Conservation (phyloP, 2,113 vertebrate species). For the Eublepharis macularius region DNA sequence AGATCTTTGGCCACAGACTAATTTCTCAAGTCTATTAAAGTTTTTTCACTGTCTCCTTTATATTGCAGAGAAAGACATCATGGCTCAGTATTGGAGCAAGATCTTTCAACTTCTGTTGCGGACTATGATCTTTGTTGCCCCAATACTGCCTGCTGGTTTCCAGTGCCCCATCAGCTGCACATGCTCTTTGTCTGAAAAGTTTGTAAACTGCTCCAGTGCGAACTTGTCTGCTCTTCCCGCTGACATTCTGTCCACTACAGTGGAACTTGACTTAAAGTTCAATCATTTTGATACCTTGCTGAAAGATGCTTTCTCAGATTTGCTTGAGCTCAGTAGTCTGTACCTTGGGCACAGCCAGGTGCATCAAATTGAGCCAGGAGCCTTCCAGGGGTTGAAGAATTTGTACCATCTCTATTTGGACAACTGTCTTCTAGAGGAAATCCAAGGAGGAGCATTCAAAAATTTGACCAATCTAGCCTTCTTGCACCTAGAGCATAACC, state of each 20-base stretch:
- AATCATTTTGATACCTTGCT: background rate
- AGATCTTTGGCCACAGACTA: no score
- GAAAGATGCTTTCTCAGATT: background rate
- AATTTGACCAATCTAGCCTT: conserved; percentile 25
- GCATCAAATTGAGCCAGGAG: fast-evolving
- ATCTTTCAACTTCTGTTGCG: background rate
- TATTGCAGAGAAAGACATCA: background rate
- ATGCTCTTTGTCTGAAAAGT: background rate
- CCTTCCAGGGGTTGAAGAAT: background rate
- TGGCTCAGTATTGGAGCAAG: background rate
- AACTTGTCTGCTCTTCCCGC: conserved; percentile 6
- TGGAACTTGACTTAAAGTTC: background rate
- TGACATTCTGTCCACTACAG: background rate
- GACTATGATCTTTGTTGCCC: background rate
- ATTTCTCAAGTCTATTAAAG: background rate
- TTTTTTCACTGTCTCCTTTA: background rate
- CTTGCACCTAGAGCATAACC: conserved; percentile 42
- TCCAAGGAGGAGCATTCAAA: conserved; percentile 22
- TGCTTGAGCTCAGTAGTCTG: background rate
- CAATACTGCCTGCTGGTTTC: fast-evolving
- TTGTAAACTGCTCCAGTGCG: background rate
- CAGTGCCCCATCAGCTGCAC: background rate
- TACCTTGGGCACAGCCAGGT: background rate
- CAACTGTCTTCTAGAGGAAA: background rate
- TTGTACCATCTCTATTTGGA: conserved; percentile 27